phyloP scores from a whole-genome alignment of 2,797 vertebrate genomes.

The Tragelaphus oryx region DNA sequence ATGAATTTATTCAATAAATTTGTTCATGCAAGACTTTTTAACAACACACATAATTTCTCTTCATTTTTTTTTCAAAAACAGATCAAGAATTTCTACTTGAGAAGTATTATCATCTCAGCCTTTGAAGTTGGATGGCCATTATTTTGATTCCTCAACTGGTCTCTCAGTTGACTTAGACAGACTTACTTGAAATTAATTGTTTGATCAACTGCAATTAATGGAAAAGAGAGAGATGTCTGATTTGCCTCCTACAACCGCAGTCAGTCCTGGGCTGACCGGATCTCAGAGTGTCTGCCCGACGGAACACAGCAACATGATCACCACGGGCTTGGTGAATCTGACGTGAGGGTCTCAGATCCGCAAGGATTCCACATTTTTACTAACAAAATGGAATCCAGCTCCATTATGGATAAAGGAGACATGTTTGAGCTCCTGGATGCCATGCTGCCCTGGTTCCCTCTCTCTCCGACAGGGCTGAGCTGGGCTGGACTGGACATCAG shows the following conservation, averaged over 20 bases:
- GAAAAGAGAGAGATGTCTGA: background rate
- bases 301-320: accelerated
- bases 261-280: background rate
- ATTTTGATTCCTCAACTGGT: background rate
- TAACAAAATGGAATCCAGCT: background rate
- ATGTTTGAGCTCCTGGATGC: background rate
- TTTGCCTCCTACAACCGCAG: background rate
- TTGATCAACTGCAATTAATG: background rate
- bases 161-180: background rate
- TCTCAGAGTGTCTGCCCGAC: background rate
- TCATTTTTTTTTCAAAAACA: background rate
- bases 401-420: background rate
- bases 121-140: background rate
- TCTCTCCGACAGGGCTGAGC: background rate
- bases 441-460: background rate
- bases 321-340: background rate
- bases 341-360: background rate
- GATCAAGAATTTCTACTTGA: background rate
- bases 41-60: background rate
- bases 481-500: background rate
- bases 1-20: background rate
- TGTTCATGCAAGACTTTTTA: background rate
- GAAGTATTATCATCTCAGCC: background rate
- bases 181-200: background rate
- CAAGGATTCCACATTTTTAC: background rate